These are phyloP conservation scores for Hepsetus odoe DNA, from an alignment of 2,113 vertebrate species.

Conservation along the genomic window DNA sequence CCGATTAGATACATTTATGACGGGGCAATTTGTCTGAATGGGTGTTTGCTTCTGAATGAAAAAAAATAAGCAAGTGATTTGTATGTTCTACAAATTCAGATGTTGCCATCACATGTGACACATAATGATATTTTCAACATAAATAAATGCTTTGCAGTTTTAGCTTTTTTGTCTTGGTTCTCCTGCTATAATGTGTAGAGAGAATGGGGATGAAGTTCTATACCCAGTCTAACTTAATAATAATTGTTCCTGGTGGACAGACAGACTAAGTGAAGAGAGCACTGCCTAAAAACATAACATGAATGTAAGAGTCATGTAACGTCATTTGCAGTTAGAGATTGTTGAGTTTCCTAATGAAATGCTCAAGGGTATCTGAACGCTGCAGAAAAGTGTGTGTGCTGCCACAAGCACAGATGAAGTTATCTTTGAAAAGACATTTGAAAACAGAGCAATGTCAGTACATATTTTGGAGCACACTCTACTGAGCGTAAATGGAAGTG, in stretches of 20 bases:
- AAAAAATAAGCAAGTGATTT: too few relatives aligned
- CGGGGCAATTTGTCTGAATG: too few relatives aligned
- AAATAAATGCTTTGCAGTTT: too few relatives aligned
- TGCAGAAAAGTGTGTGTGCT: neutral
- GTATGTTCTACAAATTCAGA: too few relatives aligned
- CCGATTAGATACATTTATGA: too few relatives aligned
- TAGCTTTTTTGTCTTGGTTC: too few relatives aligned
- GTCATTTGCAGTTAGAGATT: neutral
- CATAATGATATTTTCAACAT: too few relatives aligned
- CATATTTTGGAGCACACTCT: neutral
- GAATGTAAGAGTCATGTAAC: neutral
- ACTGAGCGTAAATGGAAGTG: neutral
- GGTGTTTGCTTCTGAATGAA: too few relatives aligned
- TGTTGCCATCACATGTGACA: too few relatives aligned
- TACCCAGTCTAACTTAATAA: too few relatives aligned
- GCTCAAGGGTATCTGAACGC: neutral
- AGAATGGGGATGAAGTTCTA: too few relatives aligned
- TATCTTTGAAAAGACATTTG: neutral
- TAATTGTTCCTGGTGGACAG: neutral
- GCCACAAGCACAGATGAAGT: neutral
- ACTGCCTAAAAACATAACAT: neutral
- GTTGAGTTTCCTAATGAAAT: neutral
- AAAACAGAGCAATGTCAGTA: slow-evolving; percentile 3
- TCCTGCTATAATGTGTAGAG: too few relatives aligned
- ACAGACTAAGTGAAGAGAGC: neutral